Evolutionary conservation across 2,888 invertebrate genomes (phyloP), one percentile per base, ranked within the genome.

Genomic region (Mythimna pallens): DNA sequence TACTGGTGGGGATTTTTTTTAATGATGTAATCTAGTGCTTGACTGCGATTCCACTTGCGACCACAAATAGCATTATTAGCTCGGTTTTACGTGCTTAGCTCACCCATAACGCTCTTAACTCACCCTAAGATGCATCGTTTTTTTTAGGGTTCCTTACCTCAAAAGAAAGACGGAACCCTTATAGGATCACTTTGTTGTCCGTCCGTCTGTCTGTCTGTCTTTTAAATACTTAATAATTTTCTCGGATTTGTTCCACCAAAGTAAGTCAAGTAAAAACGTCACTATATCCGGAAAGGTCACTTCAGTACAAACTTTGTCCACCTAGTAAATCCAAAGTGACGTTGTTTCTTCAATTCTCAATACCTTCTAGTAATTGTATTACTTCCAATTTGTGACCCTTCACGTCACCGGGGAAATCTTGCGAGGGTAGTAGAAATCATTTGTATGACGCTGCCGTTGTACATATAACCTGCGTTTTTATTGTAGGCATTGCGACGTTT

Each of bases 361-460:
- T 77, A 77, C 57, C 70, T 73, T 75, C 64, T 65, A 50, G 78
- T 81, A 75, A 85, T 83, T 72, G 52, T 65, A 71, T 81, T 85
- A 82, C 59, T 22, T 66, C 70, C 73, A 84, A 77, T 78, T 76
- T 71, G 80, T 63, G 85, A 84, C 85, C 82, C 76, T 84, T 82
- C 70, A 22, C 3, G 70, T 66, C 85, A 20, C 81, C 36, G 52
- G 84, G 84, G 84, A 84, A 84, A 84, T 84, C 85, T 82, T 47
- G 50, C 25, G 59, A 52, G 7, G 36, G 54, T 54, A 62, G 57
- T 70, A 73, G 75, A 76, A 82, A 81, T 82, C 70, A 81, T 78
- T 81, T 59, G 73, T 82, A 82, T 82, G 84, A 80, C 74, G 55
- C 22, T 10, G 36, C 25, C 9, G 63, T 25, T 14, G 30, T 59